Evolutionary conservation across 2,888 invertebrate species (phyloP), one percentile per base, ranked within the genome.

Genomic region (Pachliopta kotzebuea): DNA sequence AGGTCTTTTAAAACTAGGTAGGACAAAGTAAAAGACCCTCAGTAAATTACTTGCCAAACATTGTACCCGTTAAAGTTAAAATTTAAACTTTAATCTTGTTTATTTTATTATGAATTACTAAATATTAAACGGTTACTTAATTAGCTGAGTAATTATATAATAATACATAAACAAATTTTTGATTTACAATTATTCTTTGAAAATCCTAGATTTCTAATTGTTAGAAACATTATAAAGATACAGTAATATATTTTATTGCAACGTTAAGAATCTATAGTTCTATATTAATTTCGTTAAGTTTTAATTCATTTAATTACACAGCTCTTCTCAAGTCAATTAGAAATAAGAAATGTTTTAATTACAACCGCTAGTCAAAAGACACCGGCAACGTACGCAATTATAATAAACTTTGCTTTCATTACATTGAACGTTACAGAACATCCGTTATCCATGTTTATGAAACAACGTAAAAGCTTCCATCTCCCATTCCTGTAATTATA

Each of bases 321-420:
- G 50, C 50, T 31, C 31, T 24, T 56, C 56, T 56, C 56, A 29
- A 56, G 23, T 56, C 50, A 37, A 56, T 62, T 62, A 50, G 29
- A 62, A 23, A 52, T 62, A 62, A 42, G 29, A 29, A 61, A 61
- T 55, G 55, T 55, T 61, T 56, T 62, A 56, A 62, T 56, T 56
- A 62, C 56, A 31, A 62, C 23, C 56, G 49, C 8, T 24, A 50
- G 23, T 56, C 56, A 49, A 56, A 62, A 62, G 56, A 56, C 56
- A 62, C 62, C 62, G 59, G 31, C 55, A 26, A 23, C 56, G 29
- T 62, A 56, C 37, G 24, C 18, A 26, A 50, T 62, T 56, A 50
- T 56, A 56, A 61, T 49, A 55, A 62, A 60, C 54, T 63, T 63
- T 63, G 63, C 63, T 61, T 67, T 61, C 55, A 55, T 55, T 55